A percentile compares a stretch with the other conserved stretches of the same genome.
Evolutionary conservation across 2,888 invertebrate species (phyloP).

Genomic region (Kuschelorhynchus macadamiae): DNA sequence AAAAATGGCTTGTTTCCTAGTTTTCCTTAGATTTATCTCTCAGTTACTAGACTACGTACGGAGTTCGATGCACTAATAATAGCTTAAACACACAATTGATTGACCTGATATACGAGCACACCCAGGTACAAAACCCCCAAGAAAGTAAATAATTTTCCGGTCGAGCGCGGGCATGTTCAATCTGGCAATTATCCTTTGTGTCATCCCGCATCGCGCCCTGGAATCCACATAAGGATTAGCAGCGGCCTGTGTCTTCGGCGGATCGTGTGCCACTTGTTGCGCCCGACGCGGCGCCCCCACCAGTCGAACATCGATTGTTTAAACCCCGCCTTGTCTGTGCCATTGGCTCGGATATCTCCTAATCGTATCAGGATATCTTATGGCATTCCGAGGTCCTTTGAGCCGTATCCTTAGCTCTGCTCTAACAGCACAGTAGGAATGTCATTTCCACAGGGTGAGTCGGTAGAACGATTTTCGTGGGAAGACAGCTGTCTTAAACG

Average conservation of each 20-base stretch:
- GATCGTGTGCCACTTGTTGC: conserved; percentile 61
- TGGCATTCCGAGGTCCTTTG: conserved; percentile 40
- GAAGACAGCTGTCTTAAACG: no score
- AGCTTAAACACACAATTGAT: no score
- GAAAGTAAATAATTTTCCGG: no score
- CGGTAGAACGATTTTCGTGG: no score
- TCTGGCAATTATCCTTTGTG: conserved; percentile 8
- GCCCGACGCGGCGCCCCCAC: conserved; percentile 63
- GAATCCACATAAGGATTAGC: conserved; percentile 14
- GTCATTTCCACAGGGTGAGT: neutral
- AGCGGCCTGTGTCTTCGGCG: conserved; percentile 22
- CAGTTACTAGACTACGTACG: no score
- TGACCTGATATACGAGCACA: no score
- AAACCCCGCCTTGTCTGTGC: conserved; percentile 63
- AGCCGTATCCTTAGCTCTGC: conserved; percentile 25
- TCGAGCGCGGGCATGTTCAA: no score
- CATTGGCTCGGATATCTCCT: conserved; percentile 63
- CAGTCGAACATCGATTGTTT: conserved; percentile 63
- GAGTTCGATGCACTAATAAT: no score
- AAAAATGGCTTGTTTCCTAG: no score
- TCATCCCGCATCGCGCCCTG: conserved; percentile 1
- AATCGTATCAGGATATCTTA: conserved; percentile 62
- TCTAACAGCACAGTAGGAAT: conserved; percentile 1
- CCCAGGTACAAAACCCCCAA: no score
- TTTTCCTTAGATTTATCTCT: no score